Conservation (phyloP, 2,113 vertebrate genomes). For the Excalfactoria chinensis region DNA sequence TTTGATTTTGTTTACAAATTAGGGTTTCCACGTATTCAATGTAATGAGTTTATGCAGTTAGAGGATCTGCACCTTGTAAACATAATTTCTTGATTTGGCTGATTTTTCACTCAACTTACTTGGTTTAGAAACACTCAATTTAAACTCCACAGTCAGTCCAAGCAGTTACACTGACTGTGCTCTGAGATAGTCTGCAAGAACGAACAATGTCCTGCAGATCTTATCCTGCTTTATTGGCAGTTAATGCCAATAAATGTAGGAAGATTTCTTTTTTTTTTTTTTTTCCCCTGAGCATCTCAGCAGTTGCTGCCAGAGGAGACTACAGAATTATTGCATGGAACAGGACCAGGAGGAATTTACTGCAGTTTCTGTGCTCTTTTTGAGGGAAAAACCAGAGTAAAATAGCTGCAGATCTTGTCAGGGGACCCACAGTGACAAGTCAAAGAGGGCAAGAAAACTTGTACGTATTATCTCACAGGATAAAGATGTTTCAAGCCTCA, state of each 20-base stretch:
- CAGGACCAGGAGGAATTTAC: neutral
- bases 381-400: neutral
- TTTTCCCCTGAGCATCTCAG: neutral
- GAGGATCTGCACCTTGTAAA: neutral
- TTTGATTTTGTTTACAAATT: slow-evolving; percentile 31
- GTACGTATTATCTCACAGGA: neutral
- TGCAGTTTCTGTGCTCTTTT: neutral
- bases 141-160: neutral
- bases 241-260: neutral
- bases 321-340: neutral
- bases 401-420: neutral
- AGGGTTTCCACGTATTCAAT: neutral
- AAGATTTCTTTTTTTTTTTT: neutral
- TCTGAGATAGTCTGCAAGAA: neutral
- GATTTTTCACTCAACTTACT: neutral
- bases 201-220: neutral
- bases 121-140: neutral
- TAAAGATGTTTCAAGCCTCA: neutral
- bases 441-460: neutral
- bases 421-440: neutral
- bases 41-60: neutral
- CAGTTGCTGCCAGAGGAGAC: neutral
- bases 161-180: neutral
- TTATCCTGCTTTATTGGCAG: neutral
- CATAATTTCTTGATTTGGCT: neutral